Evolutionary conservation across 2,113 vertebrate species (phyloP).

Genomic region (Chamaetylas fuelleborni): DNA sequence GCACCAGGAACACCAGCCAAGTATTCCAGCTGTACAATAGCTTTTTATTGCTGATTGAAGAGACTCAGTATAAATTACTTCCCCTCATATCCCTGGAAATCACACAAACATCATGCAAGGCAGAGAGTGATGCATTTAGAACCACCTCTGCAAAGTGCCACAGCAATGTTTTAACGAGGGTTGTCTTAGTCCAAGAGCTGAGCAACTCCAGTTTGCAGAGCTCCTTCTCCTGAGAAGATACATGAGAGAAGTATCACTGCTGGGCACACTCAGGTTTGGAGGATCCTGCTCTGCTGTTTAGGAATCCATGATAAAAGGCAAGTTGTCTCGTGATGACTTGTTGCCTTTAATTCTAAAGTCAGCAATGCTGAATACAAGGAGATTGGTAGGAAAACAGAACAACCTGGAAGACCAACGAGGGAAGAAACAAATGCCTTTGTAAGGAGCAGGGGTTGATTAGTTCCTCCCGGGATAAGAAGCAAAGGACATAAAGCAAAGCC

Average conservation of each 20-base stretch:
- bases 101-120: not conserved
- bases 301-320: not conserved
- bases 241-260: not conserved
- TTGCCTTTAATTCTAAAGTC: not conserved
- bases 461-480: not conserved
- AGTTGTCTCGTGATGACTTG: not conserved
- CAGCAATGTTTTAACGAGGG: not conserved
- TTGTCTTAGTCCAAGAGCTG: not conserved
- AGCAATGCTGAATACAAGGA: not conserved
- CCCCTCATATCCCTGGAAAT: not conserved
- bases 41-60: not conserved
- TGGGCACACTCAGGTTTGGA: not conserved
- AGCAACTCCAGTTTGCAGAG: not conserved
- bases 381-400: not conserved
- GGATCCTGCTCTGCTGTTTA: not conserved
- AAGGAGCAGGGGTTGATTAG: not conserved
- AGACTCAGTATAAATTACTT: not conserved
- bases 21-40: not conserved
- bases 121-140: conserved; percentile 18
- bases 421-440: not conserved
- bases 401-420: not conserved
- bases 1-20: not conserved
- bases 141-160: conserved; percentile 1
- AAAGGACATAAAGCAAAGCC: not conserved
- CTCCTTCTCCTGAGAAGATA: not conserved